Evolutionary conservation across 2,888 invertebrate species (phyloP), one percentile per base, ranked within the genome.

Genomic region (Mythimna loreyi): DNA sequence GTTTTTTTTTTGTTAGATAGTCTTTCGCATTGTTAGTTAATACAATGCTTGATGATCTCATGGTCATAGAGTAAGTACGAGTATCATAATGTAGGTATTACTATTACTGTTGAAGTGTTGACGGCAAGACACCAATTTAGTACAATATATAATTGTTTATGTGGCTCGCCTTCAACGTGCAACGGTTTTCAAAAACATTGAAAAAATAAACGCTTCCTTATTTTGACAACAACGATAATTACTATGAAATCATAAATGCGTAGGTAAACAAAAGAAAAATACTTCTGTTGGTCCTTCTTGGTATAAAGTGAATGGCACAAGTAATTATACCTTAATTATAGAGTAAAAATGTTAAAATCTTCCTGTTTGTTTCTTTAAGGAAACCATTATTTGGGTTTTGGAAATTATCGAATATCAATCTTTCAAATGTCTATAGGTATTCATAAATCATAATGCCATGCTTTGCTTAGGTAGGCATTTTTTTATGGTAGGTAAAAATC

Each of bases 151-250:
- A 16, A 13, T 59, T 33, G 21, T 40, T 75, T 30, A 23, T 36
- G 23, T 47, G n/a, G n/a, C 8, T 76, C 23, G 50, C 78, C 77
- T 73, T 77, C 30, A 33, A 16, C 23, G 9, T 59, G 16, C 19
- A 30, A 33, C 33, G n/a, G 4, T 25, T 33, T 11, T 47, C 9
- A 71, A 57, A 0, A 47, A 45, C 43, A 63, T 30, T 74, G 13
- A 43, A 9, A 43, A 47, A 30, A 28, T 53, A 30, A 62, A 52
- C 4, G 16, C 8, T 78, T 62, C 49, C 63, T 78, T 11, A 25
- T 33, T 70, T 62, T 40, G 3, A 7, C 33, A 30, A 25, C 25
- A 40, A 53, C 66, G 23, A 36, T 16, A 64, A 53, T 40, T 52
- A 53, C 21, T 45, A 61, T 72, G 43, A 45, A 40, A 28, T 25